Base-by-base conservation (phyloP, 2,113 vertebrate genomes). In the Ardeotis arabs region DNA sequence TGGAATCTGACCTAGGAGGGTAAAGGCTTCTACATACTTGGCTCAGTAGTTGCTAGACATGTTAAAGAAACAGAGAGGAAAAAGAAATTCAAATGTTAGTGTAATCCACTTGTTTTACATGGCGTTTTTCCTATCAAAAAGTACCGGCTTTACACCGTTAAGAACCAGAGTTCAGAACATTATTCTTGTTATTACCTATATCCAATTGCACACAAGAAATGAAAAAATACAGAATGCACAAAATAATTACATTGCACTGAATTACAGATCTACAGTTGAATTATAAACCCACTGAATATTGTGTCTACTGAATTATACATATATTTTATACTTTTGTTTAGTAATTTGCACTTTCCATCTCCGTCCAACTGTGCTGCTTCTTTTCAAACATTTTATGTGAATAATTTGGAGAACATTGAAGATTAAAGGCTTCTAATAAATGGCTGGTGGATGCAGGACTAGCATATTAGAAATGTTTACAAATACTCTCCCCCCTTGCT, bases 11-110 rank as follows among this genome's bases (percentile, higher is more conserved):
- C 95, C 94, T 92, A 91, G 86, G 91, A 96, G 92, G 70, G 59
- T 52, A 84, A 93, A 84, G 90, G 86, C 86, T 94, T 96, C 90
- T 59, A 70, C 45, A 72, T 68, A 74, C 69, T 89, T 91, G 87
- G 77, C 80, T 95, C 95, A 90, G 91, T 44, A 96, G 93, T 74
- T 90, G 93, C 93, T 79, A 96, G 96, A 97, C 95, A 87, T 80
- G 95, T 87, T 96, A 93, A 93, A 92, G 90, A 91, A 94, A 93
- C 90, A 88, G 41, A 64, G 37, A 47, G 14, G 66, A 21, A 33
- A 28, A 37, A 25, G 53, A 53, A 58, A 78, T 85, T 91, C 44
- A 83, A 95, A 80, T 67, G 59, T 74, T 77, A 50, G 28, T 23
- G 47, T 81, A 91, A 95, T 79, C 59, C 50, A 76, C 74, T 84